A percentile compares a stretch with the other conserved stretches of the same genome.
phyloP scores from a whole-genome alignment of 1,140 invertebrate species.

The Papilio polyxenes region DNA sequence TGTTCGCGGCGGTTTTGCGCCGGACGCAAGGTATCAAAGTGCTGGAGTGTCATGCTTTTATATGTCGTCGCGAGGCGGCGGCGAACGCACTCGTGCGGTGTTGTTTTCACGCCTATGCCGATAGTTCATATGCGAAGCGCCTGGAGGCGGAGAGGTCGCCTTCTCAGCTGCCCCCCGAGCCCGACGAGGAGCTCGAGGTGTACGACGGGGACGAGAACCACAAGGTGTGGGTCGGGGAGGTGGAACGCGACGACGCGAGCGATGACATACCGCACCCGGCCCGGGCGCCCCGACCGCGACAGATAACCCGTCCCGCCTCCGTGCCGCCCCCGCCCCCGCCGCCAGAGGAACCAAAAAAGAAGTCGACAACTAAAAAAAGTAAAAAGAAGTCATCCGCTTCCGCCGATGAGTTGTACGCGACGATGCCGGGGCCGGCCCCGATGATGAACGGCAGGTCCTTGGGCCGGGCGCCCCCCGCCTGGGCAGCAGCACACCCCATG shows the following conservation, averaged over 20 bases:
- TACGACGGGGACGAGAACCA: slow-evolving; percentile 96
- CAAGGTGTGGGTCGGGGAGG: slow-evolving; percentile 93
- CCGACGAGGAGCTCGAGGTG: slow-evolving; percentile 87
- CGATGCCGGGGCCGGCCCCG: slow-evolving; percentile 68
- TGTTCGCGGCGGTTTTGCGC: slow-evolving; percentile 97
- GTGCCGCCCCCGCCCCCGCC: slow-evolving; percentile 89
- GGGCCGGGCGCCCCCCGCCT: slow-evolving; percentile 71
- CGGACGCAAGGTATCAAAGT: slow-evolving; percentile 99
- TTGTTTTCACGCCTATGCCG: slow-evolving; percentile 97
- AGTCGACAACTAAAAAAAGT: slow-evolving; percentile 79
- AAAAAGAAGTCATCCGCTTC: slow-evolving; percentile 77
- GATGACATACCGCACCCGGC: slow-evolving; percentile 90
- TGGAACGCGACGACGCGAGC: slow-evolving; percentile 86
- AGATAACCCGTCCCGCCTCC: slow-evolving; percentile 88
- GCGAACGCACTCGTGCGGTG: slow-evolving; percentile 96
- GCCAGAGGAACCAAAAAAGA: slow-evolving; percentile 83
- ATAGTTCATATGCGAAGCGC: slow-evolving; percentile 94
- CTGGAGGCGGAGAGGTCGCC: slow-evolving; percentile 82
- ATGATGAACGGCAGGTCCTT: slow-evolving; percentile 81
- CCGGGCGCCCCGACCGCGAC: slow-evolving; percentile 88
- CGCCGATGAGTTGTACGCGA: slow-evolving; percentile 71
- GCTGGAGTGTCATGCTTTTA: slow-evolving; percentile 99
- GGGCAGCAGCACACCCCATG: slow-evolving; percentile 78
- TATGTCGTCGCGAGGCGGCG: slow-evolving; percentile 97
- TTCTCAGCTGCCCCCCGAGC: slow-evolving; percentile 80